A percentile compares a stretch with the other conserved stretches of the same genome.
Evolutionary conservation across 2,797 vertebrate species (phyloP).

Genomic region (Arnoldichthys spilopterus): DNA sequence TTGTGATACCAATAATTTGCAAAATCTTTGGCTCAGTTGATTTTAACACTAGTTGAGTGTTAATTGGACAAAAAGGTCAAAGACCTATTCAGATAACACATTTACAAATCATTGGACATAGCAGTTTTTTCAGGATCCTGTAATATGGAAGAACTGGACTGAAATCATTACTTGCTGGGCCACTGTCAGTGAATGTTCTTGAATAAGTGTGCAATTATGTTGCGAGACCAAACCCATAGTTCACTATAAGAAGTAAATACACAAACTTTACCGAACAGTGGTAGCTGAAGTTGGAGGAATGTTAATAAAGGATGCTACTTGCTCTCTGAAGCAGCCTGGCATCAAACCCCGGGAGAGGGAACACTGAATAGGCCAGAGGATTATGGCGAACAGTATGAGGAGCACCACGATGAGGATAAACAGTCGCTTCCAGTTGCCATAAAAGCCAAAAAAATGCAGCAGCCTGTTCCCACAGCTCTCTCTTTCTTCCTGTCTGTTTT

Average conservation of each 20-base stretch:
- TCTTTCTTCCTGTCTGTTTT: conserved; percentile 23
- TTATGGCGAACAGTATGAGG: conserved; percentile 74
- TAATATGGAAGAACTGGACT: background rate
- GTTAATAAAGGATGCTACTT: rapidly evolving
- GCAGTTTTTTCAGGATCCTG: background rate
- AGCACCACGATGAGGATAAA: conserved; percentile 68
- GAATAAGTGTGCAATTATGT: background rate
- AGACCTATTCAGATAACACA: background rate
- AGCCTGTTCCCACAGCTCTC: conserved; percentile 11
- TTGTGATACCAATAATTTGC: too few species aligned
- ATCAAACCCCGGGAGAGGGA: conserved; percentile 73
- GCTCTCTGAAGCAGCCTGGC: conserved; percentile 66
- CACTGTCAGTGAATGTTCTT: background rate
- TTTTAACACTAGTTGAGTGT: background rate
- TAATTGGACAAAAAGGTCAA: background rate
- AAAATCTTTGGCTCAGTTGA: conserved; percentile 20
- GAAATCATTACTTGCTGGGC: background rate
- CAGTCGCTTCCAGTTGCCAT: conserved; percentile 72
- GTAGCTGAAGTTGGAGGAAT: background rate
- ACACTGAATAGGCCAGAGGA: conserved; percentile 82
- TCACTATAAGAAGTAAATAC: background rate
- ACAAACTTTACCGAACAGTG: background rate
- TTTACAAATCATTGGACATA: background rate
- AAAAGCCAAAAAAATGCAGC: conserved; percentile 45
- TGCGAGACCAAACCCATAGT: background rate